These are phyloP conservation scores for Alviniconcha strummeri DNA, from an alignment of 2,888 invertebrate genomes.

Conservation along the genomic window DNA sequence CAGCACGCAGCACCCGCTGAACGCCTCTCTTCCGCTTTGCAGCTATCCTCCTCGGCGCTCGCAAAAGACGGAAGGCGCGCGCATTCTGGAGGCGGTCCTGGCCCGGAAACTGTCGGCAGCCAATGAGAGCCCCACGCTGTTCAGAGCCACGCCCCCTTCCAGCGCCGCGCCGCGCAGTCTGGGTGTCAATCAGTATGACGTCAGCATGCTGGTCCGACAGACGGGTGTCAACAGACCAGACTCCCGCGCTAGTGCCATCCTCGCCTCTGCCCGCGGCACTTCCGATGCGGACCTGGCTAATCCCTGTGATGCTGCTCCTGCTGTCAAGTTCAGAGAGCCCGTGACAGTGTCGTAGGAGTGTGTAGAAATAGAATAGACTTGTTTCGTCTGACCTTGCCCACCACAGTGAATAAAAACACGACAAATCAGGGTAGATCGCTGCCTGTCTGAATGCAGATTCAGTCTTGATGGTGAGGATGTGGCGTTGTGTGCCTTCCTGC, in stretches of 20 bases:
- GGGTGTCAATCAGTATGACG: constrained; percentile 14
- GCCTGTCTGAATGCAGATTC: too few species aligned
- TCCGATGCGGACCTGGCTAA: neutral
- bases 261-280: constrained; percentile 4
- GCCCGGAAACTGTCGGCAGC: constrained; percentile 26
- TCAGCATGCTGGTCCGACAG: neutral
- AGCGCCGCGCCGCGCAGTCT: neutral
- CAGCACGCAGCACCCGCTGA: too few species aligned
- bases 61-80: constrained; percentile 39
- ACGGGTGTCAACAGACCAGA: neutral
- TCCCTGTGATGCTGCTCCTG: neutral
- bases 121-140: neutral
- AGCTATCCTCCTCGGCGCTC: constrained; percentile 33
- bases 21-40: neutral
- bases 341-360: constrained; percentile 11
- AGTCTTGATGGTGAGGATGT: too few species aligned
- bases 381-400: too few species aligned
- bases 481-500: too few species aligned
- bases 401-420: too few species aligned
- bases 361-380: too few species aligned
- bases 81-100: constrained; percentile 32
- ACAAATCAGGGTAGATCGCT: too few species aligned
- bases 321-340: constrained; percentile 31
- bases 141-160: neutral
- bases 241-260: neutral